A percentile compares a stretch with the other conserved stretches of the same genome.
Evolutionary conservation across 2,797 vertebrate species (phyloP).

Genomic region (Cephalopachus bancanus): DNA sequence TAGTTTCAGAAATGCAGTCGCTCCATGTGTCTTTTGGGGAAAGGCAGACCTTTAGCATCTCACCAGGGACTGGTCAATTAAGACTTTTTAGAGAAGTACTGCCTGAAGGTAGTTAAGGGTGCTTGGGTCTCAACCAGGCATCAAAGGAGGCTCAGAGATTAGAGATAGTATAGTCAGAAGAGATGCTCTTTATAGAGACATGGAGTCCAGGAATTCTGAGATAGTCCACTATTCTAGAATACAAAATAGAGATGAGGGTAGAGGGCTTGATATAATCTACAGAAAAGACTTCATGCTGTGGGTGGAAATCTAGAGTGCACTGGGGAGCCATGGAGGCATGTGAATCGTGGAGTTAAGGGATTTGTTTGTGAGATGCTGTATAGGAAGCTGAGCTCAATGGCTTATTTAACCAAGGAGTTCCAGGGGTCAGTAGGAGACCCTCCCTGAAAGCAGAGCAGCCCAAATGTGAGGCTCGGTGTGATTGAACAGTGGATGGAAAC

Average conservation of each 20-base stretch:
- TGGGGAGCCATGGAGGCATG: not conserved
- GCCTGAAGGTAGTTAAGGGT: not conserved
- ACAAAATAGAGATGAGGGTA: not conserved
- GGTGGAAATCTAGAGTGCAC: not conserved
- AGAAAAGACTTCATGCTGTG: not conserved
- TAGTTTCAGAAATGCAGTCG: not conserved
- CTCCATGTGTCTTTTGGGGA: not conserved
- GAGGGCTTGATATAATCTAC: not conserved
- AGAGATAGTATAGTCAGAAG: not conserved
- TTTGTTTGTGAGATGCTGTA: not conserved
- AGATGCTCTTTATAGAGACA: not conserved
- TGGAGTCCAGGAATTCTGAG: not conserved
- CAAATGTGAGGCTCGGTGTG: not conserved
- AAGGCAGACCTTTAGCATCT: not conserved
- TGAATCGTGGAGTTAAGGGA: not conserved
- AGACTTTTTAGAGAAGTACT: not conserved
- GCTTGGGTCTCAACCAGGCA: not conserved
- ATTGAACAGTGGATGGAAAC: not conserved
- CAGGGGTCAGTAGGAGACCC: not conserved
- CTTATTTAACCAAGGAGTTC: not conserved
- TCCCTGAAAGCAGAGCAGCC: not conserved
- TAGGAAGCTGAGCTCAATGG: not conserved
- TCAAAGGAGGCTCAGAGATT: not conserved
- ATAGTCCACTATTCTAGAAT: not conserved
- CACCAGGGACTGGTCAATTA: not conserved